These are phyloP conservation scores for Paratilapia polleni DNA, from an alignment of 2,113 vertebrate species.

Conservation along the genomic window DNA sequence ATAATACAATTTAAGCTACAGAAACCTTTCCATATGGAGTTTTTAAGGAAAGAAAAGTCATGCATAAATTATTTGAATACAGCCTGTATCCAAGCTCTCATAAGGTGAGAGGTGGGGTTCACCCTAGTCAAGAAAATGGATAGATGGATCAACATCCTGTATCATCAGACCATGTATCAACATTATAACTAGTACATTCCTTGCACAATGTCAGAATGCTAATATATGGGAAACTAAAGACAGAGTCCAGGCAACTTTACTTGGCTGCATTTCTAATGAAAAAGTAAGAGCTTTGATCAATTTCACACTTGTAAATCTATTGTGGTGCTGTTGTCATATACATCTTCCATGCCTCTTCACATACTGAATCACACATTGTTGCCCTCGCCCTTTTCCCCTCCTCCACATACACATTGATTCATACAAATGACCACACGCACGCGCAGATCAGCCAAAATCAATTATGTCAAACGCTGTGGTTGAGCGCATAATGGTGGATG, in stretches of 20 bases:
- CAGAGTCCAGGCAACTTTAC: neutral
- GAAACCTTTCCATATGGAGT: neutral
- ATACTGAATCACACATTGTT: neutral
- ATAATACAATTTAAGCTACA: neutral
- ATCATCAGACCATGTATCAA: neutral
- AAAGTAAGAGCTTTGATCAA: conserved; percentile 11
- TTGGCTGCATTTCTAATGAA: conserved; percentile 7
- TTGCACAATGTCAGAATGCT: neutral
- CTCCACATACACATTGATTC: neutral
- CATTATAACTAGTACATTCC: neutral
- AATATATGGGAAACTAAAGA: neutral
- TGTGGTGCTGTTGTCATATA: neutral
- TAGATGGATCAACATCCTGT: too few relatives aligned
- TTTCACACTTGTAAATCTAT: conserved; percentile 8
- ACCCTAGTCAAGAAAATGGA: fast-evolving
- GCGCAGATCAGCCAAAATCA: conserved; percentile 47
- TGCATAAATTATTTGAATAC: fast-evolving
- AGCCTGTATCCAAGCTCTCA: neutral
- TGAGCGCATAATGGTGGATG: conserved; percentile 38
- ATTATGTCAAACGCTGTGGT: conserved; percentile 50
- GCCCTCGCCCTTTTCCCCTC: neutral
- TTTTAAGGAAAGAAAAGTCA: neutral
- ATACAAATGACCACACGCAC: conserved; percentile 31
- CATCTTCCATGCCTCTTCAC: conserved; percentile 11
- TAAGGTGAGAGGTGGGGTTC: neutral